These are phyloP conservation scores for Melanotaenia parkinsoni DNA, from an alignment of 2,797 vertebrate genomes.

Conservation along the genomic window DNA sequence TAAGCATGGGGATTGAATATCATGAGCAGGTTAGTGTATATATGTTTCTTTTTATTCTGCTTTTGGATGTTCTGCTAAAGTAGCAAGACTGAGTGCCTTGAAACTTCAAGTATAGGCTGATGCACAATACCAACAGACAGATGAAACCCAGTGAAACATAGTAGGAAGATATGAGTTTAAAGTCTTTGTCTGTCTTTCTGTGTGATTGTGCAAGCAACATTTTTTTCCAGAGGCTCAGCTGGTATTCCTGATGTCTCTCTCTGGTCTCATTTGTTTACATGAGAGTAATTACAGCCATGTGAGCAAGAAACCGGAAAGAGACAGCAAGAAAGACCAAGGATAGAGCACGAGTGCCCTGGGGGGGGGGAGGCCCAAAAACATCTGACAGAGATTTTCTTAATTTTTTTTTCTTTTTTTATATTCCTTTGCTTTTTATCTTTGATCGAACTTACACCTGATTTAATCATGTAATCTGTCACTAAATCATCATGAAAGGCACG, in stretches of 20 bases:
- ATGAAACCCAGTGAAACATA: conserved; percentile 3
- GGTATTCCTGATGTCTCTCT: conserved; percentile 67
- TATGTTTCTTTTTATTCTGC: background rate
- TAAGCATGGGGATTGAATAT: conserved; percentile 98
- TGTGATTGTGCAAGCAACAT: conserved; percentile 48
- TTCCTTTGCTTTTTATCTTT: conserved; percentile 6
- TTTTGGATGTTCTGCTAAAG: background rate
- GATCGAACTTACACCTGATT: conserved; percentile 25
- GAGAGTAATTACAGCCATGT: conserved; percentile 70
- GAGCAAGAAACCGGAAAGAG: conserved; percentile 45
- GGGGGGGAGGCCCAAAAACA: conserved; percentile 44
- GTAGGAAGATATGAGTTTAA: conserved; percentile 16
- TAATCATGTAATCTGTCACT: conserved; percentile 13
- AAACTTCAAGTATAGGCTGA: background rate
- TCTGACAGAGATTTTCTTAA: conserved; percentile 50
- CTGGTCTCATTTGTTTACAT: conserved; percentile 67
- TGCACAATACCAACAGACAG: background rate
- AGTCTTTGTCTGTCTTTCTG: conserved; percentile 33
- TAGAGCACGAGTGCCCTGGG: conserved; percentile 1
- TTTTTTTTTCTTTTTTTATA: conserved; percentile 6
- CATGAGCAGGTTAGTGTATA: conserved; percentile 89
- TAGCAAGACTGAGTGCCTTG: background rate
- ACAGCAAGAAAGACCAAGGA: conserved; percentile 21
- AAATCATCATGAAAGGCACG: background rate
- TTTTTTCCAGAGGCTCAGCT: conserved; percentile 49